These are phyloP conservation scores for Mustela nigripes DNA, from an alignment of 2,113 vertebrate genomes.

Conservation along the genomic window DNA sequence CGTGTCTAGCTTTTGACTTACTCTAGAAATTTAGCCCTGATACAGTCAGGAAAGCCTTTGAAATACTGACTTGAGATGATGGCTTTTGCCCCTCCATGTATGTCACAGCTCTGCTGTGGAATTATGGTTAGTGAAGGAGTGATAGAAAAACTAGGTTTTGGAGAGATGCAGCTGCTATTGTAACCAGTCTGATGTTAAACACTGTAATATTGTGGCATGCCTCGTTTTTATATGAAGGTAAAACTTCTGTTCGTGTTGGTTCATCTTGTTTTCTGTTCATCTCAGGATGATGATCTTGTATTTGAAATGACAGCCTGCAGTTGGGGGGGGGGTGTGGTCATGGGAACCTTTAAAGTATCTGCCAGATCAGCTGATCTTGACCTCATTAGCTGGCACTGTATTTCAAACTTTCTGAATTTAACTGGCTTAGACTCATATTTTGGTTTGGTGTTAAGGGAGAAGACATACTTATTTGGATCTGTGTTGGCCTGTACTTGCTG, in stretches of 20 bases:
- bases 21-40: neutral
- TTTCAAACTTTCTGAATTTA: conserved; percentile 53
- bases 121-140: neutral
- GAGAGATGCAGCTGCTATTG: neutral
- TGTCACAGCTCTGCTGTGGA: neutral
- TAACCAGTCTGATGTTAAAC: neutral
- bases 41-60: neutral
- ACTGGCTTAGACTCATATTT: conserved; percentile 36
- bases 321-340: neutral
- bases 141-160: neutral
- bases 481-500: neutral
- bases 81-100: conserved; percentile 1
- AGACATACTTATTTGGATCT: neutral
- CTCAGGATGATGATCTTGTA: neutral
- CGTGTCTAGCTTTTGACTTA: neutral
- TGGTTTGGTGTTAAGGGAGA: conserved; percentile 8
- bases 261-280: neutral
- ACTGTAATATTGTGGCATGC: neutral
- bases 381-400: conserved; percentile 24
- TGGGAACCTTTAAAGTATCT: conserved; percentile 9
- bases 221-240: neutral
- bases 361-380: conserved; percentile 52
- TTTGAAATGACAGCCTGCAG: conserved; percentile 37
- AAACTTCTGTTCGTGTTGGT: neutral
- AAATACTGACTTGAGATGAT: neutral